Conservation (phyloP, 2,888 invertebrate species). For the Physocephala rufipes region DNA sequence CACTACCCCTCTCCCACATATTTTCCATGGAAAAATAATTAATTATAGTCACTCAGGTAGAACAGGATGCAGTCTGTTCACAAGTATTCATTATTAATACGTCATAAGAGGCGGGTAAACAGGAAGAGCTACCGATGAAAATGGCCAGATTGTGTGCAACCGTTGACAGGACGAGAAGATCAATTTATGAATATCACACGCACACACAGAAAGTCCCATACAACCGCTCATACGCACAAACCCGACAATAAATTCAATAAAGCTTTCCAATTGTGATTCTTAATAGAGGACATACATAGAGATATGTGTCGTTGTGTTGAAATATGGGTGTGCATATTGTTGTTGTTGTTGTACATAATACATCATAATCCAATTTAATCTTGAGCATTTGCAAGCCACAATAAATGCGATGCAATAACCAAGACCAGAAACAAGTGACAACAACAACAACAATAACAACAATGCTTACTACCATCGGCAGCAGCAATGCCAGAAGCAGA, state of each 20-base stretch:
- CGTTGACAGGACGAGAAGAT: background rate
- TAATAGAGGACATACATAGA: background rate
- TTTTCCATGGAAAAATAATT: constrained; percentile 21
- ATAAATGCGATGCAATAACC: constrained; percentile 42
- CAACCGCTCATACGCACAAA: background rate
- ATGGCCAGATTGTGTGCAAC: constrained; percentile 25
- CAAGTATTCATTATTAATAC: background rate
- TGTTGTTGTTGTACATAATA: constrained; percentile 29
- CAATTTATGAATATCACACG: constrained; percentile 14
- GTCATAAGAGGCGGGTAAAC: background rate
- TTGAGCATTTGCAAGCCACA: constrained; percentile 47
- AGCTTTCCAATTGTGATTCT: constrained; percentile 17
- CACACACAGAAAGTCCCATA: constrained; percentile 15
- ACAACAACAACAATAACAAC: constrained; percentile 20
- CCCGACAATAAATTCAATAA: constrained; percentile 39
- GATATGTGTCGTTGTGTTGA: background rate
- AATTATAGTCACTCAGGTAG: constrained; percentile 1
- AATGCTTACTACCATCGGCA: background rate
- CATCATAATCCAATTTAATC: constrained; percentile 44
- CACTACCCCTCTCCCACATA: background rate
- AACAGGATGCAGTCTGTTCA: background rate
- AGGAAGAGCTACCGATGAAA: constrained; percentile 7
- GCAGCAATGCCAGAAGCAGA: background rate
- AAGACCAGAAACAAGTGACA: constrained; percentile 1
- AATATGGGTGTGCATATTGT: constrained; percentile 17